These are phyloP conservation scores for Mus pahari DNA, from an alignment of 2,113 vertebrate genomes.

Conservation along the genomic window DNA sequence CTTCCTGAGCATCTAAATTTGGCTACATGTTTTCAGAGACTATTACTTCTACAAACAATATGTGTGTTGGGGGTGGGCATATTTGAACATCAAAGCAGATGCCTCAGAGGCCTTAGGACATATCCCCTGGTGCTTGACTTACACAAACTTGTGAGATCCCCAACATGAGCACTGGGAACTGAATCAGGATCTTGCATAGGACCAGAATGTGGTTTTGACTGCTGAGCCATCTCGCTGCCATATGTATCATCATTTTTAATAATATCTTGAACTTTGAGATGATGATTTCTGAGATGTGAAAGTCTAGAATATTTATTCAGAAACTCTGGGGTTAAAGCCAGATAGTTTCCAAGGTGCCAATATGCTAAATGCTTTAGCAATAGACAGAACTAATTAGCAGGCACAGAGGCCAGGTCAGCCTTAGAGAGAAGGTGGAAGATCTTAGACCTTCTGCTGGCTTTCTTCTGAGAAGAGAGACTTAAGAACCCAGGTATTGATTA, in stretches of 20 bases:
- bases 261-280: neutral
- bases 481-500: neutral
- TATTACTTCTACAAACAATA: neutral
- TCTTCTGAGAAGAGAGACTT: neutral
- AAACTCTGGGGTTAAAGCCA: neutral
- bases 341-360: neutral
- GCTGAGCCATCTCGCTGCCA: neutral
- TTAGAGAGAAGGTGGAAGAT: rapidly evolving
- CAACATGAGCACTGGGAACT: neutral
- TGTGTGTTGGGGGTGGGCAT: neutral
- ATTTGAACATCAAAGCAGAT: no score
- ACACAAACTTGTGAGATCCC: neutral
- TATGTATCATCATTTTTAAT: neutral
- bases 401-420: neutral
- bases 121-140: neutral
- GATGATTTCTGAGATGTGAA: neutral
- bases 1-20: neutral
- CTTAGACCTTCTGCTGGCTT: rapidly evolving
- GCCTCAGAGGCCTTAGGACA: neutral
- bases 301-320: neutral
- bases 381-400: neutral
- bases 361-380: neutral
- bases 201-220: neutral
- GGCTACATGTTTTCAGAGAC: neutral
- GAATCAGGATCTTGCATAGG: neutral